These are phyloP conservation scores for Budorcas taxicolor DNA, from an alignment of 2,113 vertebrate species.

Conservation along the genomic window DNA sequence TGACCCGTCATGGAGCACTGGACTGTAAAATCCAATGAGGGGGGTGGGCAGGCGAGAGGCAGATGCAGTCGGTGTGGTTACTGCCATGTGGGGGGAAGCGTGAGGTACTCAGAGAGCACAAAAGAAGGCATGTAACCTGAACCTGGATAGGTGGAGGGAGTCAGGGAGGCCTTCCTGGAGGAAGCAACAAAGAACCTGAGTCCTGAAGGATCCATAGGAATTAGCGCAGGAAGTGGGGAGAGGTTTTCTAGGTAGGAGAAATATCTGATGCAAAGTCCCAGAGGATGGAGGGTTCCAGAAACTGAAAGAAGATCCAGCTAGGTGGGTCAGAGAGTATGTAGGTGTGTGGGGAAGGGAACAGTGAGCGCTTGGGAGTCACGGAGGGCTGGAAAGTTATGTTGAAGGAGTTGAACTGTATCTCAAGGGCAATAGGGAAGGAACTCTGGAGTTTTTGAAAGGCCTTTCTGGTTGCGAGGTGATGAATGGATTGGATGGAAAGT, in stretches of 20 bases:
- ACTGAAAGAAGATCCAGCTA: not conserved
- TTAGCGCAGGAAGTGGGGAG: not conserved
- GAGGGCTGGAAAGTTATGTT: too few relatives aligned
- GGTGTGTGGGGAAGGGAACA: too few relatives aligned
- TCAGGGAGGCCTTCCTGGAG: not conserved
- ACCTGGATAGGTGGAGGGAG: not conserved
- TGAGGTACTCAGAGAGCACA: not conserved
- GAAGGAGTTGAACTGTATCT: too few relatives aligned
- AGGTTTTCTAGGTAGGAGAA: not conserved
- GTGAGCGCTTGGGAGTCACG: too few relatives aligned
- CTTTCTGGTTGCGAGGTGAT: too few relatives aligned
- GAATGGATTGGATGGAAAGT: not conserved
- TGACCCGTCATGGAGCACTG: not conserved
- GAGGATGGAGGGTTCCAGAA: not conserved
- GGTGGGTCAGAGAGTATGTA: too few relatives aligned
- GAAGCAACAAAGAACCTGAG: not conserved
- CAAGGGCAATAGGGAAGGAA: too few relatives aligned
- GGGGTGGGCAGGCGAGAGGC: not conserved
- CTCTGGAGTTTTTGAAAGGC: too few relatives aligned
- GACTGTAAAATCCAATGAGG: too few relatives aligned
- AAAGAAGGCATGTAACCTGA: not conserved
- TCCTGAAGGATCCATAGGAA: not conserved
- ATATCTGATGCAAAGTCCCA: not conserved
- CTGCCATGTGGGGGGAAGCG: rapidly evolving
- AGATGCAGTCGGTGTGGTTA: too few relatives aligned